phyloP scores from a whole-genome alignment of 2,888 invertebrate species.

The Epistrophe grossulariae region DNA sequence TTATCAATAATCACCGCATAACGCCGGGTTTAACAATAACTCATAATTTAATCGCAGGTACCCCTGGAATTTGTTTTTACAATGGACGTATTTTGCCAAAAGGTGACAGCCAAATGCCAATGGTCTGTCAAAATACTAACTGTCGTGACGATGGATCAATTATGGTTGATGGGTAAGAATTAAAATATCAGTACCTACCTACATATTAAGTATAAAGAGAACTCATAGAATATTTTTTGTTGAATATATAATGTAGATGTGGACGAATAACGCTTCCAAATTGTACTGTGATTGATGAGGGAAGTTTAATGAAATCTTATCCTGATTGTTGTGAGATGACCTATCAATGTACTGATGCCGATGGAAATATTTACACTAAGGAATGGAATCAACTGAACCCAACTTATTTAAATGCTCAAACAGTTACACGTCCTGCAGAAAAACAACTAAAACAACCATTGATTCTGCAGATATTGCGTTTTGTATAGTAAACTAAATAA shows the following conservation, averaged over 20 bases:
- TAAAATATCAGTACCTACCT: background rate
- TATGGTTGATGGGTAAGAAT: conserved; percentile 77
- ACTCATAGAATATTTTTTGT: too few species aligned
- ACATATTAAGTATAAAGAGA: too few species aligned
- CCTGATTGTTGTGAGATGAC: conserved; percentile 78
- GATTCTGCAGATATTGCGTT: conserved; percentile 5
- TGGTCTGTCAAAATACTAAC: conserved; percentile 77
- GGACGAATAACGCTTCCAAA: conserved; percentile 75
- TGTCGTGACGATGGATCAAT: conserved; percentile 78
- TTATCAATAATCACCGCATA: background rate
- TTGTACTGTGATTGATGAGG: conserved; percentile 74
- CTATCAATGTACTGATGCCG: conserved; percentile 71
- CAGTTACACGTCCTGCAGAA: background rate
- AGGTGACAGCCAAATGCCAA: conserved; percentile 77
- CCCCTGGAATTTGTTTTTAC: conserved; percentile 77
- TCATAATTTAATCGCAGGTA: conserved; percentile 25
- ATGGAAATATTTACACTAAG: conserved; percentile 60
- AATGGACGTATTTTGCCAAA: conserved; percentile 76
- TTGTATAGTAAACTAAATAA: background rate
- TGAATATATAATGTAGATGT: conserved; percentile 62
- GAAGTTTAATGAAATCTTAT: conserved; percentile 75
- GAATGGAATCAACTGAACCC: conserved; percentile 53
- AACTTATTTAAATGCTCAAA: background rate
- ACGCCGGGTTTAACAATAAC: too few species aligned
- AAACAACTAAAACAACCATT: background rate